Evolutionary conservation across 2,797 vertebrate genomes (phyloP).

Genomic region (Helarctos malayanus): DNA sequence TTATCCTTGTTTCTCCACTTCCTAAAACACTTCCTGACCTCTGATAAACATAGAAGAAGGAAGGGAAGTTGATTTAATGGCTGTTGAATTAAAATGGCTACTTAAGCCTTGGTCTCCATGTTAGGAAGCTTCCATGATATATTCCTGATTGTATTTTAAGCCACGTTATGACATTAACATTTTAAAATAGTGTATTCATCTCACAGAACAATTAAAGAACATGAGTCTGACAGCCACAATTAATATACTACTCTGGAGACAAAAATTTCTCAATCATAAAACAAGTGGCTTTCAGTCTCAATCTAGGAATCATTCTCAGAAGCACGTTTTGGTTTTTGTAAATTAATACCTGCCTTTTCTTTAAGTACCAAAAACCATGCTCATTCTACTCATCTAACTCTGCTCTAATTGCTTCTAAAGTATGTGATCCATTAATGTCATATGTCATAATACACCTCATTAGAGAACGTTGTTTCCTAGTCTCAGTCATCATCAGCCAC

Average conservation of each 20-base stretch:
- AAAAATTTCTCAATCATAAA: conserved; percentile 39
- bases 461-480: neutral
- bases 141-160: neutral
- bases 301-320: conserved; percentile 6
- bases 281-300: conserved; percentile 49
- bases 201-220: conserved; percentile 57
- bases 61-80: neutral
- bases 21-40: neutral
- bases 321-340: neutral
- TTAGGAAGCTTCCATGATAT: neutral
- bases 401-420: neutral
- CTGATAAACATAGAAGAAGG: neutral
- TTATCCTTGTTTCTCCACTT: neutral
- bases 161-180: neutral
- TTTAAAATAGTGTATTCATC: conserved; percentile 32
- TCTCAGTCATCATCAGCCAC: neutral
- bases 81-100: neutral
- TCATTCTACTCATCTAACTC: neutral
- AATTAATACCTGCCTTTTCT: conserved; percentile 59
- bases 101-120: neutral
- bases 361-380: neutral
- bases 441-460: neutral
- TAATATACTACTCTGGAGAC: conserved; percentile 4
- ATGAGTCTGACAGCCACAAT: conserved; percentile 19
- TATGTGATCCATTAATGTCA: neutral